A percentile compares a stretch with the other conserved stretches of the same genome.
These are phyloP conservation scores for Carcina quercana DNA, from an alignment of 2,888 invertebrate species.

Conservation along the genomic window DNA sequence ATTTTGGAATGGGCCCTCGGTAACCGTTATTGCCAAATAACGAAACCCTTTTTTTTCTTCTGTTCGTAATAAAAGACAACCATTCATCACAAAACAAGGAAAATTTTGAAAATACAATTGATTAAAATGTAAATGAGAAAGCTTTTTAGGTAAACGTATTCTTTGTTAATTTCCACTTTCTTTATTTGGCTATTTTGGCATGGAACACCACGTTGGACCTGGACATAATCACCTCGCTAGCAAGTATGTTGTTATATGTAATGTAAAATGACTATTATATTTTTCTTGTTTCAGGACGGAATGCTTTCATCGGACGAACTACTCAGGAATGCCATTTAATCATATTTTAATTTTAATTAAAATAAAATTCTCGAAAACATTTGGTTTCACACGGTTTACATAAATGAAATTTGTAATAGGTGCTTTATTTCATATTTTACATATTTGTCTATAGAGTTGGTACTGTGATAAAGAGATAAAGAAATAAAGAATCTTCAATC, in stretches of 20 bases:
- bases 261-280: neutral
- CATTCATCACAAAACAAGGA: too few relatives aligned
- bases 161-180: too few relatives aligned
- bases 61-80: too few relatives aligned
- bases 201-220: too few relatives aligned
- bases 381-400: constrained; percentile 32
- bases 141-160: too few relatives aligned
- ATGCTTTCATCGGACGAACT: constrained; percentile 72
- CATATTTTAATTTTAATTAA: constrained; percentile 17
- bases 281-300: constrained; percentile 64
- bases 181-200: too few relatives aligned
- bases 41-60: too few relatives aligned
- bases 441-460: constrained; percentile 38
- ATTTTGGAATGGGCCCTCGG: too few relatives aligned
- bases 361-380: constrained; percentile 23
- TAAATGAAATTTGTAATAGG: constrained; percentile 20
- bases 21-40: too few relatives aligned
- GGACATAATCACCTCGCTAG: neutral
- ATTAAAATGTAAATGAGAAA: too few relatives aligned
- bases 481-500: constrained; percentile 7
- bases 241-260: neutral
- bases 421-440: constrained; percentile 28
- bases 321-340: constrained; percentile 62
- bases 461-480: constrained; percentile 61
- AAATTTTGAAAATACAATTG: too few relatives aligned